phyloP scores from a whole-genome alignment of 2,888 invertebrate genomes.

The Lycia hirtaria region DNA sequence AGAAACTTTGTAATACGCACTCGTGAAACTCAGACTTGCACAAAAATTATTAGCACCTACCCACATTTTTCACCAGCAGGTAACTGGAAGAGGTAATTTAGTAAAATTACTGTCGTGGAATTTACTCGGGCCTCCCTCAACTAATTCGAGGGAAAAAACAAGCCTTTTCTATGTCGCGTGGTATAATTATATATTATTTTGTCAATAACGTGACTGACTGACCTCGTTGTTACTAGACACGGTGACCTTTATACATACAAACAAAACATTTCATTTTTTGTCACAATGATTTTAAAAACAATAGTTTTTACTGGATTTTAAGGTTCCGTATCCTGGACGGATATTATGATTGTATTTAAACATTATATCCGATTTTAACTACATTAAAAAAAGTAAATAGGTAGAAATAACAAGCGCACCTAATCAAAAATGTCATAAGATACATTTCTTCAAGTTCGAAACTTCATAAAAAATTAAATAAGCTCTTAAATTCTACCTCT shows the following conservation, averaged over 20 bases:
- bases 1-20: not conserved
- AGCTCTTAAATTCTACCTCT: conserved; percentile 8
- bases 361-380: too few species aligned
- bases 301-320: not conserved
- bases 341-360: too few species aligned
- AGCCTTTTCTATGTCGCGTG: conserved; percentile 19
- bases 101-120: conserved; percentile 10
- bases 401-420: too few species aligned
- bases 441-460: conserved; percentile 3
- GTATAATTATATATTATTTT: conserved; percentile 33
- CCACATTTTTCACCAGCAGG: conserved; percentile 1
- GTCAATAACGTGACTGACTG: conserved; percentile 43
- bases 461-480: conserved; percentile 18
- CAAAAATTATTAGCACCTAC: not conserved
- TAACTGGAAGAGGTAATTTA: conserved; percentile 16
- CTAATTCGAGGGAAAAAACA: conserved; percentile 23
- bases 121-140: conserved; percentile 13
- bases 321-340: too few species aligned
- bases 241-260: conserved; percentile 5
- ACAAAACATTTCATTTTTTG: not conserved
- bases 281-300: not conserved
- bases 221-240: not conserved
- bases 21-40: not conserved
- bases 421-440: not conserved
- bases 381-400: too few species aligned